Evolutionary conservation across 2,888 invertebrate species (phyloP).

Genomic region (Pardosa pseudoannulata): DNA sequence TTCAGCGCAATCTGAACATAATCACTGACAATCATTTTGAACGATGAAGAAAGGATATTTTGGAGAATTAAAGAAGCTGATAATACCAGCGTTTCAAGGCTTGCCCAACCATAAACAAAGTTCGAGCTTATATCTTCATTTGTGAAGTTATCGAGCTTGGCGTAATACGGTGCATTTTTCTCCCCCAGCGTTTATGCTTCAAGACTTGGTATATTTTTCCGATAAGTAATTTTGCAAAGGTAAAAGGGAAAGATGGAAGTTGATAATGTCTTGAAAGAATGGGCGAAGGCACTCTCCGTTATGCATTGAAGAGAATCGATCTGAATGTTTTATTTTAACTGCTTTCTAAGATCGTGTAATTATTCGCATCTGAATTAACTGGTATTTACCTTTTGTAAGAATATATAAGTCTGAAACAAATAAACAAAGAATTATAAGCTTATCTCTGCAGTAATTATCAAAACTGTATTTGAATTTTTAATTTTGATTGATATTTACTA

Average conservation of each 20-base stretch:
- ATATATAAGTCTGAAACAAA: too few species aligned
- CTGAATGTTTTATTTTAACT: too few species aligned
- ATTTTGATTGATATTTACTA: too few species aligned
- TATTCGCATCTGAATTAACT: too few species aligned
- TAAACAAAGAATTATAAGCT: too few species aligned
- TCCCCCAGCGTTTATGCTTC: not conserved
- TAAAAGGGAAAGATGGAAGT: not conserved
- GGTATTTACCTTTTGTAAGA: too few species aligned
- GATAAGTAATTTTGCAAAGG: not conserved
- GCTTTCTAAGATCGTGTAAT: too few species aligned
- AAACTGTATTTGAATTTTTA: too few species aligned
- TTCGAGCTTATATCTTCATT: not conserved
- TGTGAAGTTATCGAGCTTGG: not conserved
- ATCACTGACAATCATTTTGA: constrained; percentile 55
- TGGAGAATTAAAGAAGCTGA: constrained; percentile 63
- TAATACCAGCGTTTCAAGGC: constrained; percentile 49
- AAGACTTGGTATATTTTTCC: not conserved
- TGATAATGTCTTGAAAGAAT: not conserved
- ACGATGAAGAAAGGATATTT: constrained; percentile 30
- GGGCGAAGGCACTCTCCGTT: too few species aligned
- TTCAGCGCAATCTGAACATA: constrained; percentile 40
- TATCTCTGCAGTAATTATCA: too few species aligned
- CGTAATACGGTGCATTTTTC: not conserved
- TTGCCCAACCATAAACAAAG: constrained; percentile 57
- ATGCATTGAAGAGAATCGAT: too few species aligned